Conservation (phyloP, 2,888 invertebrate species). For the Hemithea aestivaria region DNA sequence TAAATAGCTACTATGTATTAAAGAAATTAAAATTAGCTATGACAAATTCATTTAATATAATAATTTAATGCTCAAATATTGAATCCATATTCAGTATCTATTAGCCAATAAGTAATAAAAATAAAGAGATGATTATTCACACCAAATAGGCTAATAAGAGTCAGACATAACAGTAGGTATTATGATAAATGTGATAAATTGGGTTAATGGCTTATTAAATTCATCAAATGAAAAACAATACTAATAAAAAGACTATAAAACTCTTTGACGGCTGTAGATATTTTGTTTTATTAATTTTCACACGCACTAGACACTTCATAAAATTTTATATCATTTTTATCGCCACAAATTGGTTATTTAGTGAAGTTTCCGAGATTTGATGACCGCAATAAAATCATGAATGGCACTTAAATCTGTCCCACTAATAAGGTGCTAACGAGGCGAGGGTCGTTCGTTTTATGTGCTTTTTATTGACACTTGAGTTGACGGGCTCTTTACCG, state of each 20-base stretch:
- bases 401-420: constrained; percentile 64
- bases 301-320: constrained; percentile 21
- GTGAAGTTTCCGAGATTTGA: constrained; percentile 47
- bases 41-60: too few relatives aligned
- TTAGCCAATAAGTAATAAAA: too few relatives aligned
- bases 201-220: constrained; percentile 3
- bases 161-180: neutral
- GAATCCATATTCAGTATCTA: too few relatives aligned
- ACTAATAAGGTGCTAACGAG: constrained; percentile 73
- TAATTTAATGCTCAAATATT: too few relatives aligned
- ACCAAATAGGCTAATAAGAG: too few relatives aligned
- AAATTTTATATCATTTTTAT: constrained; percentile 43
- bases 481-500: constrained; percentile 47
- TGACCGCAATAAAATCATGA: constrained; percentile 59
- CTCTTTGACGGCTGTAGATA: constrained; percentile 9
- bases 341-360: constrained; percentile 45
- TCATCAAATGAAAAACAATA: constrained; percentile 5
- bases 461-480: constrained; percentile 71
- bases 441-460: constrained; percentile 72
- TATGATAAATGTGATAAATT: constrained; percentile 12
- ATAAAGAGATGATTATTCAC: too few relatives aligned
- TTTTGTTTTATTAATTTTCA: constrained; percentile 21
- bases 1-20: too few relatives aligned
- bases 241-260: constrained; percentile 12
- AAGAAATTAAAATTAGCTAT: too few relatives aligned